These are phyloP conservation scores for Heliothis subflexa DNA, from an alignment of 1,140 invertebrate genomes.

Conservation along the genomic window DNA sequence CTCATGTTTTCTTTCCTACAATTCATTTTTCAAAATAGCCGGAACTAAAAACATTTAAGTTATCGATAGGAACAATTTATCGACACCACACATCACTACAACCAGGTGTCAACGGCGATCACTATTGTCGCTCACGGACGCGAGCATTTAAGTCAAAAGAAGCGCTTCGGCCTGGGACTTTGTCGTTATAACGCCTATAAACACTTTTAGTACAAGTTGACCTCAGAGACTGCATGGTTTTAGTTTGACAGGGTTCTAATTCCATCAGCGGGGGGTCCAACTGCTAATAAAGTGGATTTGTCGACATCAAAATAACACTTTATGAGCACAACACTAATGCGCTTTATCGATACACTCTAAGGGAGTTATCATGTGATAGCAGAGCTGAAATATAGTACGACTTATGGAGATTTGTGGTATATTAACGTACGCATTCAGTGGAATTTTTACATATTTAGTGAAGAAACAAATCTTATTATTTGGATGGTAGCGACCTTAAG, in stretches of 20 bases:
- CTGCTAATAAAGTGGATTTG: constrained; percentile 83
- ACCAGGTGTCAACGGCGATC: constrained; percentile 78
- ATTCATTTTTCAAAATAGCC: neutral
- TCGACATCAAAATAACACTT: constrained; percentile 84
- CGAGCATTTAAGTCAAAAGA: constrained; percentile 81
- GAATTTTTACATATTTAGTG: constrained; percentile 41
- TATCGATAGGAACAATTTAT: constrained; percentile 53
- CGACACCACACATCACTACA: constrained; percentile 63
- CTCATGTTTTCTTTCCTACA: too few species aligned
- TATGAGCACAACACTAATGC: constrained; percentile 77
- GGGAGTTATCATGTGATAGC: constrained; percentile 53
- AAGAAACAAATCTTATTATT: constrained; percentile 22
- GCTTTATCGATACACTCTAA: constrained; percentile 67
- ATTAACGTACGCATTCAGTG: constrained; percentile 28
- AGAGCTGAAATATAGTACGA: constrained; percentile 48
- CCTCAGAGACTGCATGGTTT: constrained; percentile 46
- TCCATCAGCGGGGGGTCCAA: constrained; percentile 74
- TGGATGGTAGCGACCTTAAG: neutral
- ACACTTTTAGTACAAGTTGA: constrained; percentile 62
- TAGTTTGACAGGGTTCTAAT: constrained; percentile 73
- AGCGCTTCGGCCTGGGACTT: constrained; percentile 68
- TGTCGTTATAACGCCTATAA: constrained; percentile 71
- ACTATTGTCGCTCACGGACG: constrained; percentile 73
- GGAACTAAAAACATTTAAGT: neutral
- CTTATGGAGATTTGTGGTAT: constrained; percentile 42